Evolutionary conservation across 2,888 invertebrate species (phyloP), one percentile per base, ranked within the genome.

Genomic region (Hedya salicella): DNA sequence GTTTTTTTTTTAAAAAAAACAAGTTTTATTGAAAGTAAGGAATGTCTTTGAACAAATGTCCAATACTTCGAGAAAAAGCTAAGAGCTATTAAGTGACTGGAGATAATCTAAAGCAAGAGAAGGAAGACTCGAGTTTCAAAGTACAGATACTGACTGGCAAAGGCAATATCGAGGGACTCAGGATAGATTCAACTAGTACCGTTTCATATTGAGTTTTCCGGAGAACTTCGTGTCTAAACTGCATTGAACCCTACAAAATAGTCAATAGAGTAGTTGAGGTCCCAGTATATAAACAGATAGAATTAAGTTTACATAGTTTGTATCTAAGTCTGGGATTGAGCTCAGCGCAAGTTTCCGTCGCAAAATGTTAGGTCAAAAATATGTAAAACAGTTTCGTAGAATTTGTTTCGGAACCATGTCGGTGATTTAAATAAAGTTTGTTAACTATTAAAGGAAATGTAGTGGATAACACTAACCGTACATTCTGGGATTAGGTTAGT

Each of bases 361-460:
- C 42, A 57, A 57, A 52, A 50, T 13, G 54, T 11, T 42, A 46
- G 53, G 16, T 21, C 21, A 16, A 42, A 57, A 50, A 56, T 56
- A 64, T 64, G 57, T 50, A 59, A 59, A 64, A 21, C 39, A 50
- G 49, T 42, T 49, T 49, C 30, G 39, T 36, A 13, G 16, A 44
- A 62, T 19, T 46, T 53, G 32, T 53, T 21, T 42, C 1, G 36
- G 53, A 21, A 53, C 56, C 56, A 44, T 57, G 57, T 17, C 30
- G 32, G 25, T 46, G 44, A 30, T 46, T 57, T 57, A 19, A 32
- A 57, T 57, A 57, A 57, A 61, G 42, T 52, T 50, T 61, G 40
- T 21, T 11, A 40, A 48, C 30, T 21, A 61, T 30, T 61, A 52
- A 52, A 50, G 40, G 42, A 53, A 62, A 32, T 44, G 21, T 44